A percentile compares a stretch with the other conserved stretches of the same genome.
Evolutionary conservation across 2,113 vertebrate genomes (phyloP).

Genomic region (Larimichthys crocea): DNA sequence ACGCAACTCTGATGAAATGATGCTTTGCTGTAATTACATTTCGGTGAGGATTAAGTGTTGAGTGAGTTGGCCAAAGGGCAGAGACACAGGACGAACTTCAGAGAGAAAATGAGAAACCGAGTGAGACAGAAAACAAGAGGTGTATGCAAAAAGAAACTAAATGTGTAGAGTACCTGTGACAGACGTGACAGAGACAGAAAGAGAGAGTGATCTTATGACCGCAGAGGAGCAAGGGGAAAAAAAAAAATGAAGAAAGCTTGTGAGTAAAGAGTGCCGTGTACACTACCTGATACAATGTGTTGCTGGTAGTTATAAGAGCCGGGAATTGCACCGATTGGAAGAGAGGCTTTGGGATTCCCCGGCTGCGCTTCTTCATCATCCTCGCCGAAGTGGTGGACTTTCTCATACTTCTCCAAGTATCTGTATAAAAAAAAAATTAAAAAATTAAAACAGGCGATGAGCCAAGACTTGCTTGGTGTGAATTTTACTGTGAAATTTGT

Average conservation of each 20-base stretch:
- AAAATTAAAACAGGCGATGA: background rate
- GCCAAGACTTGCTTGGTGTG: background rate
- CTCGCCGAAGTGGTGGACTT: constrained; percentile 99
- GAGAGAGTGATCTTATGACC: background rate
- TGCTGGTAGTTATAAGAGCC: constrained; percentile 99
- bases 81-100: background rate
- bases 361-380: constrained; percentile 98
- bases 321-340: constrained; percentile 99
- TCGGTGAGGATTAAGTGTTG: constrained; percentile 11
- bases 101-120: background rate
- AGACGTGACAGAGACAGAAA: background rate
- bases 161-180: background rate
- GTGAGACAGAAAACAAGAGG: constrained; percentile 1
- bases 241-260: background rate
- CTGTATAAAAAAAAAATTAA: constrained; percentile 71
- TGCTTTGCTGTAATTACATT: constrained; percentile 18
- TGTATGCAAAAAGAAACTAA: background rate
- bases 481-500: background rate
- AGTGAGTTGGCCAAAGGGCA: constrained; percentile 6
- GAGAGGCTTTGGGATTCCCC: constrained; percentile 95
- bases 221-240: background rate
- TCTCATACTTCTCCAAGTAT: constrained; percentile 99
- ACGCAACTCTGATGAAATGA: constrained; percentile 23
- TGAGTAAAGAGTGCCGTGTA: background rate
- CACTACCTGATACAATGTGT: constrained; percentile 95